Percentiles rank a stretch among this genome's conserved stretches.
These are phyloP conservation scores for Mythimna impura DNA, from an alignment of 2,888 invertebrate species.

Conservation along the genomic window DNA sequence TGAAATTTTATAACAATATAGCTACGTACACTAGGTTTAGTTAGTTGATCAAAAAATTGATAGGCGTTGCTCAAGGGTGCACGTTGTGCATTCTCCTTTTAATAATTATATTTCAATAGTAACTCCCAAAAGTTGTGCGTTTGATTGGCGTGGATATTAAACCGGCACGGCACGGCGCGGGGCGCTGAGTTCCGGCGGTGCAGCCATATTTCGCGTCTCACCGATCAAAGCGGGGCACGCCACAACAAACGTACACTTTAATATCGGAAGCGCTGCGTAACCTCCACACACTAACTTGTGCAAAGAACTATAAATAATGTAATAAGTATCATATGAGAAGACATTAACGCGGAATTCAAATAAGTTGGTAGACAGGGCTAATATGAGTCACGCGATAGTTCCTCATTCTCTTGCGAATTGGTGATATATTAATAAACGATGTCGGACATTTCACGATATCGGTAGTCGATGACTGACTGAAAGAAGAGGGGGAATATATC, in stretches of 20 bases:
- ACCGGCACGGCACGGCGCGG: conserved; percentile 39
- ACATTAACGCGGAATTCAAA: not conserved
- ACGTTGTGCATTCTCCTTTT: not conserved
- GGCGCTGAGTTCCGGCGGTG: conserved; percentile 70
- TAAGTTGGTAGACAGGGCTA: too few relatives aligned
- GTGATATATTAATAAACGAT: too few relatives aligned
- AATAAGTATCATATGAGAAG: conserved; percentile 12
- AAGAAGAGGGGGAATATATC: too few relatives aligned
- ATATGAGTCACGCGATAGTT: too few relatives aligned
- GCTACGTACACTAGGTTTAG: not conserved
- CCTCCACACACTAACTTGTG: conserved; percentile 55
- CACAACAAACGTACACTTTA: conserved; percentile 60
- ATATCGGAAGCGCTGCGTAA: conserved; percentile 64
- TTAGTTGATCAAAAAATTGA: not conserved
- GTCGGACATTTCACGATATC: too few relatives aligned
- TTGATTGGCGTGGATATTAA: conserved; percentile 74
- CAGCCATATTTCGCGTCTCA: conserved; percentile 82
- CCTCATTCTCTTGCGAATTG: too few relatives aligned
- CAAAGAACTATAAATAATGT: conserved; percentile 36
- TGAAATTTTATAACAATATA: too few relatives aligned
- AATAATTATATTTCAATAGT: conserved; percentile 24
- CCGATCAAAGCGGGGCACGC: conserved; percentile 79
- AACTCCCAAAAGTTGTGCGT: conserved; percentile 31
- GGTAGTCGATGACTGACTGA: too few relatives aligned
- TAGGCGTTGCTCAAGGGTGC: not conserved